Evolutionary conservation across 1,140 invertebrate genomes (phyloP).

Genomic region (Coboldia fuscipes): DNA sequence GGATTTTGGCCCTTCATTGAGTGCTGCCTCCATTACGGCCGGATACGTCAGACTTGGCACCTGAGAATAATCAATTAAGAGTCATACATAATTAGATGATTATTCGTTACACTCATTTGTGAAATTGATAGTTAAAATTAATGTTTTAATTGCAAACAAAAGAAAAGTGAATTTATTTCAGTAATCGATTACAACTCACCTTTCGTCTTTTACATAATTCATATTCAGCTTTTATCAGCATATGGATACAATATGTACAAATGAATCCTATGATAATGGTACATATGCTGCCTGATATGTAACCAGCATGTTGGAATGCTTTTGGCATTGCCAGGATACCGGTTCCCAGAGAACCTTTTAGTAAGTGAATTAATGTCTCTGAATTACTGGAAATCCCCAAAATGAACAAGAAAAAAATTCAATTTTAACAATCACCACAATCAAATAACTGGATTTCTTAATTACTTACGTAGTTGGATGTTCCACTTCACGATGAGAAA

Average conservation of each 20-base stretch:
- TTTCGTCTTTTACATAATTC: slow-evolving; percentile 41
- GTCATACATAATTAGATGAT: background rate
- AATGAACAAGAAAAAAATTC: background rate
- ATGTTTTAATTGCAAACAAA: too few species aligned
- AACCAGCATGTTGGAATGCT: slow-evolving; percentile 59
- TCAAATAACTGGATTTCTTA: too few species aligned
- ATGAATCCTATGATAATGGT: slow-evolving; percentile 46
- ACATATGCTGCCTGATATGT: slow-evolving; percentile 38
- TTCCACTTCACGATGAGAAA: slow-evolving; percentile 35
- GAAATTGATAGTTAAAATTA: slow-evolving; percentile 4
- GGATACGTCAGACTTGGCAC: slow-evolving; percentile 49
- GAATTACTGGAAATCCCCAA: slow-evolving; percentile 30
- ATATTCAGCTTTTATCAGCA: slow-evolving; percentile 44
- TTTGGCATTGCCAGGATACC: slow-evolving; percentile 78
- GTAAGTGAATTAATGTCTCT: slow-evolving; percentile 58
- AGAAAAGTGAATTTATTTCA: too few species aligned
- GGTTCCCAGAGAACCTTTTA: slow-evolving; percentile 74
- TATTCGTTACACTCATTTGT: background rate
- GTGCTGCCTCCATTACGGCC: slow-evolving; percentile 39
- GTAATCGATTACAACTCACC: slow-evolving; percentile 15
- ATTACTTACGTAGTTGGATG: slow-evolving; percentile 46
- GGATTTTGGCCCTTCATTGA: slow-evolving; percentile 40
- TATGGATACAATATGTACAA: slow-evolving; percentile 61
- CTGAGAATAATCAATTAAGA: slow-evolving; percentile 8
- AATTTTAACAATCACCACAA: background rate